Percentiles rank a stretch among this genome's conserved stretches.
phyloP scores from a whole-genome alignment of 2,888 invertebrate genomes.

The Pterobdella sp. region DNA sequence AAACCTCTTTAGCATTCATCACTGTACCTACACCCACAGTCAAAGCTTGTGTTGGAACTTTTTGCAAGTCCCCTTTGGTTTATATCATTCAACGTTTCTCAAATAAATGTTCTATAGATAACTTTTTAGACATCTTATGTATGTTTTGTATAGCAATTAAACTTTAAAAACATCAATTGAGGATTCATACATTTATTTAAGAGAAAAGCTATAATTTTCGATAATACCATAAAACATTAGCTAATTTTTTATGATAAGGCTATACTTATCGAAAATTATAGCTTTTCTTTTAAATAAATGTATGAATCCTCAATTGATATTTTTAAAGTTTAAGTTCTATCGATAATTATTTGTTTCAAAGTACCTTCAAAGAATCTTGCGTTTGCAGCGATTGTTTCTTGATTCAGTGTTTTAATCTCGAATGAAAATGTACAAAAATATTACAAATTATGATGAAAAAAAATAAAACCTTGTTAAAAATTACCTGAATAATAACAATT shows the following conservation, averaged over 20 bases:
- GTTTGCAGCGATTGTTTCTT: conserved; percentile 93
- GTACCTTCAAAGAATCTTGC: conserved; percentile 85
- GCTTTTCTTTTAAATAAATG: neutral
- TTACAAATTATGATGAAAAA: no score
- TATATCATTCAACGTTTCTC: no score
- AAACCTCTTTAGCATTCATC: conserved; percentile 91
- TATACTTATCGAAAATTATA: neutral
- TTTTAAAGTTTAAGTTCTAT: neutral
- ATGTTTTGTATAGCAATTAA: no score
- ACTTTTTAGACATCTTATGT: no score
- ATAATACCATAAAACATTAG: no score
- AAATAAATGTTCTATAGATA: no score
- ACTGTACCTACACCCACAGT: conserved; percentile 98
- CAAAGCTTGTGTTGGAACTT: conserved; percentile 86
- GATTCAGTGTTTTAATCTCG: conserved; percentile 73
- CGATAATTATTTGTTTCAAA: no score
- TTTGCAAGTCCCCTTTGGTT: conserved; percentile 79
- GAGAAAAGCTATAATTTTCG: no score
- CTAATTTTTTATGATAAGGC: neutral
- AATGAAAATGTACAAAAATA: neutral
- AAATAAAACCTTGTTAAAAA: no score
- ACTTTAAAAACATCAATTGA: no score
- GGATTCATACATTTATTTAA: no score
- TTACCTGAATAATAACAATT: no score
- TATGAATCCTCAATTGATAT: neutral